Evolutionary conservation across 2,888 invertebrate species (phyloP), one percentile per base, ranked within the genome.

Genomic region (Sclerodermus sp.): DNA sequence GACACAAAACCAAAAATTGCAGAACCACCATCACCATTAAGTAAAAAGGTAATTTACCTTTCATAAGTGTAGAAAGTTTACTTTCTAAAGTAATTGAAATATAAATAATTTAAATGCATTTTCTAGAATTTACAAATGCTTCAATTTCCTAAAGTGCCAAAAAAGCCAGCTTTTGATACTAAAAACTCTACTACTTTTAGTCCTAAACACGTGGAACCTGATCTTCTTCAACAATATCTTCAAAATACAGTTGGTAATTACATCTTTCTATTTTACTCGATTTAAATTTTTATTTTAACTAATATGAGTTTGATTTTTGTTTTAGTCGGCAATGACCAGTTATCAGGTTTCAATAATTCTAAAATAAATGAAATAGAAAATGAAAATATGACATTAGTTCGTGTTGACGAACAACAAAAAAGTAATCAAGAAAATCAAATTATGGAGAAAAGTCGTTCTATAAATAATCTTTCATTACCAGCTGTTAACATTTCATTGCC

Each of bases 21-120:
- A 1, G 80, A 82, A 54, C 80, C 81, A 1, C 81, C 82, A 12
- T 87, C 87, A 4, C 87, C 87, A 0, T 76, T 85, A 1, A 84
- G 85, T 60, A 85, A 86, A 74, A 84, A 82, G 76, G 83, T 83
- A 68, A 49, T 38, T 34, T 42, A n/a, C n/a, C n/a, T n/a, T n/a
- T n/a, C n/a, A n/a, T n/a, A n/a, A n/a, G n/a, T n/a, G n/a, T n/a
- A n/a, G n/a, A n/a, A n/a, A n/a, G n/a, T n/a, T n/a, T n/a, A n/a
- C n/a, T n/a, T n/a, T n/a, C n/a, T n/a, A n/a, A n/a, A n/a, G n/a
- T n/a, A n/a, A n/a, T n/a, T n/a, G n/a, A n/a, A 12, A 47, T 41
- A 12, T 23, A 36, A 31, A 34, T 34, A 34, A 34, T 34, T 34
- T 34, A n/a, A n/a, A n/a, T n/a, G n/a, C n/a, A n/a, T 44, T 42